Base-by-base conservation (phyloP, 1,140 invertebrate species). In the Drosophila orosa region DNA sequence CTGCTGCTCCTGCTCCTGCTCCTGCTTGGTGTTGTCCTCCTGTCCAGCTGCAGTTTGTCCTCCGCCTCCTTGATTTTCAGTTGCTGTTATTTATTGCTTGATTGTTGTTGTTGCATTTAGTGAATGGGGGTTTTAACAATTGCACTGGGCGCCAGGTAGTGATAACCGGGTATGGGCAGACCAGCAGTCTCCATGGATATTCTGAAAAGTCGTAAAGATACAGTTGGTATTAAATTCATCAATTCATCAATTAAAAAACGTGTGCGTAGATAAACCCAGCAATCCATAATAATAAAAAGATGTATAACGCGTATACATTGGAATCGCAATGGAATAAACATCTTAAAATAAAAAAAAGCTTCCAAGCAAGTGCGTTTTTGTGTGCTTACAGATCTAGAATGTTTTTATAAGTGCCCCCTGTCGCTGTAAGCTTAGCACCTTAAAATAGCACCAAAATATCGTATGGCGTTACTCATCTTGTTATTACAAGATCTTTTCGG, bases 111-210 rank as follows among this genome's bases (percentile, higher is more conserved):
- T 71, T 73, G 71, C 77, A 92, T 93, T 95, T 96, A 97, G 94
- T 98, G 96, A 91, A 97, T 97, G 78, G 96, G 96, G 72, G 96
- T 96, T 93, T 97, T 97, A 84, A 98, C 96, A 92, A 98, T 97
- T 94, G 97, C 96, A 93, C 97, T 97, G 57, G 96, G 97, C 78
- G 96, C 95, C 92, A 98, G 96, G 94, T 97, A 97, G 92, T 97
- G 96, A 94, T 97, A 98, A 65, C 96, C 96, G 69, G 96, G 96
- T 94, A 98, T 95, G 85, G 96, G 96, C 93, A 97, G 94, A 80
- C 96, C 96, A 74, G 96, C 96, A 61, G 97, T 97, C 94, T 98
- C 97, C 96, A 97, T 96, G 47, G 96, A 97, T 96, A 97, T 97
- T 95, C 97, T 98, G 94, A 3, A 25, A 73, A 83, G 10, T 22